Conservation (phyloP, 2,113 vertebrate species). For the Addax nasomaculatus region DNA sequence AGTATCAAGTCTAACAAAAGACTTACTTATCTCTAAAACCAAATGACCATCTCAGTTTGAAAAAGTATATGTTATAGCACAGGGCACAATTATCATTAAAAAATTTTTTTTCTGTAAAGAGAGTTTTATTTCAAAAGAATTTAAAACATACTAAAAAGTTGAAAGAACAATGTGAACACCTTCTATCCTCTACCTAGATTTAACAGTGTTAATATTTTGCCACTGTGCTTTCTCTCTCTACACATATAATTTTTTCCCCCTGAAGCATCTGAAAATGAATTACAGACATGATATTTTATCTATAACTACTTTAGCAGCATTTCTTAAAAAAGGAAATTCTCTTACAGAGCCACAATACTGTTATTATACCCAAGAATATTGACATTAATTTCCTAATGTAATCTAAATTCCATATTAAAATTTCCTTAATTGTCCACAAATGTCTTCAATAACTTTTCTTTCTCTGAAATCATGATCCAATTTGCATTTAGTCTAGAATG, state of each 20-base stretch:
- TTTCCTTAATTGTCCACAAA: not conserved
- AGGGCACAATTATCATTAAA: not conserved
- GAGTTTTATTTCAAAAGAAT: not conserved
- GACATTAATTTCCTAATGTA: not conserved
- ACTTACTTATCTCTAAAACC: not conserved
- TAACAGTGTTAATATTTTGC: not conserved
- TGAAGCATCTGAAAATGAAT: not conserved
- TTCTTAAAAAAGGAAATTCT: not conserved
- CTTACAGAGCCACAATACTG: not conserved
- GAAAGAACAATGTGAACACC: not conserved
- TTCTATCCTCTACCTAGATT: not conserved
- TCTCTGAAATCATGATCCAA: not conserved
- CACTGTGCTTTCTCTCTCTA: not conserved
- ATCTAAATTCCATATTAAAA: slow-evolving; percentile 32
- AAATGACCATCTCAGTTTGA: not conserved
- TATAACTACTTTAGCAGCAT: not conserved
- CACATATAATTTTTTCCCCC: no score
- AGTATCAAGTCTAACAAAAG: not conserved
- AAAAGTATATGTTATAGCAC: not conserved
- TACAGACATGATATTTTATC: not conserved
- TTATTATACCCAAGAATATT: not conserved
- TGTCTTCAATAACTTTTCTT: not conserved
- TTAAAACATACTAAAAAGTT: not conserved
- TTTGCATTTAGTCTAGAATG: not conserved
- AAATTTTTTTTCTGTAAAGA: not conserved